Percentiles rank a stretch among this genome's conserved stretches.
These are phyloP conservation scores for Chorisops tibialis DNA, from an alignment of 2,888 invertebrate species.

Conservation along the genomic window DNA sequence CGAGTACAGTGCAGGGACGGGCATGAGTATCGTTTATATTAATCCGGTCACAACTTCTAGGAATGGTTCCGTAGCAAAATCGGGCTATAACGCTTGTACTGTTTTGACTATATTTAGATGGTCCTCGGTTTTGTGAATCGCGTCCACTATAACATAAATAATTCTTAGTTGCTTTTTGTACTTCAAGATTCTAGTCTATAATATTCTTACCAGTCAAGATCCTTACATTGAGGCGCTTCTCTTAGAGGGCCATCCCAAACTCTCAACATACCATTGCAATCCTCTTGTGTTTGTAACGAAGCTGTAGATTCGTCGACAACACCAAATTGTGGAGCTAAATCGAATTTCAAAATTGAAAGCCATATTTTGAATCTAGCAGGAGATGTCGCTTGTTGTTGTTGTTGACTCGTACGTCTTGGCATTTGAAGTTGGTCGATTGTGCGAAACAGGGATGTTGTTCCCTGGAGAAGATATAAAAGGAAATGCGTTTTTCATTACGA, in stretches of 20 bases:
- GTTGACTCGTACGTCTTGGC: constrained; percentile 54
- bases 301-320: constrained; percentile 48
- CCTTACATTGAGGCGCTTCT: constrained; percentile 73
- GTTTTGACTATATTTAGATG: constrained; percentile 61
- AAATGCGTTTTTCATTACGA: not conserved
- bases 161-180: no score
- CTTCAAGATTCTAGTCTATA: not conserved
- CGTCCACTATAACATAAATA: constrained; percentile 45
- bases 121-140: constrained; percentile 42
- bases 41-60: constrained; percentile 79
- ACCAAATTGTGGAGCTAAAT: constrained; percentile 66
- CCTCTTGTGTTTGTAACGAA: constrained; percentile 61
- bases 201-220: constrained; percentile 70
- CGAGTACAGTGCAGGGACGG: constrained; percentile 74
- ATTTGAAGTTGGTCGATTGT: constrained; percentile 55
- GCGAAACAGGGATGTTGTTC: constrained; percentile 59
- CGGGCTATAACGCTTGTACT: constrained; percentile 71
- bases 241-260: constrained; percentile 83
- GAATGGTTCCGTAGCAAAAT: constrained; percentile 78
- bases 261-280: constrained; percentile 78
- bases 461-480: constrained; percentile 38
- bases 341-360: constrained; percentile 83
- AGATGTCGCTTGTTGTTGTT: constrained; percentile 56
- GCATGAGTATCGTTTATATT: constrained; percentile 59
- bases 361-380: constrained; percentile 74